phyloP scores from a whole-genome alignment of 2,113 vertebrate species.

The Pyxicephalus adspersus region DNA sequence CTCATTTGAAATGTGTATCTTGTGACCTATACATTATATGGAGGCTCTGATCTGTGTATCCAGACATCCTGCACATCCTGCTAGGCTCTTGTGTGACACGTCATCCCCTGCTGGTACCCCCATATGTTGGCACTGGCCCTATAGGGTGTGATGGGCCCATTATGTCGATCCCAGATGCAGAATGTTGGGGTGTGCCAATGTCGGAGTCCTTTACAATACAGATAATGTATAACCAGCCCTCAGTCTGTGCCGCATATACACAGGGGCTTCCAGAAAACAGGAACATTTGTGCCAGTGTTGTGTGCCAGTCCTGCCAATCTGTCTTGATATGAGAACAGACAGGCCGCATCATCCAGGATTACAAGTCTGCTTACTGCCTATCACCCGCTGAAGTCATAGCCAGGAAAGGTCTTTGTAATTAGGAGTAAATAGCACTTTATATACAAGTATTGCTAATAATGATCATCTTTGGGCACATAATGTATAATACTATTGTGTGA shows the following conservation, averaged over 20 bases:
- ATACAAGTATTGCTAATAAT: no score
- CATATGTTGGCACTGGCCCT: not conserved
- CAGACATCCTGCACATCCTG: no score
- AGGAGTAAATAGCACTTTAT: no score
- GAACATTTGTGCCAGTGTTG: not conserved
- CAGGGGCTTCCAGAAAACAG: not conserved
- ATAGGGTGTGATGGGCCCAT: not conserved
- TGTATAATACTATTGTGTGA: no score
- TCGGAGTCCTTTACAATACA: not conserved
- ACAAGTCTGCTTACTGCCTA: no score
- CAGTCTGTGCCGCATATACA: not conserved
- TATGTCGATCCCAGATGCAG: not conserved
- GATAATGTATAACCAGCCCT: not conserved
- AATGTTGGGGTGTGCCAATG: not conserved
- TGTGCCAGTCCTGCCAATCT: slow-evolving; percentile 13
- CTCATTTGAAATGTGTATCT: no score
- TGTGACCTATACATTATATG: no score
- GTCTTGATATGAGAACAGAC: not conserved
- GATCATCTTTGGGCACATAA: no score
- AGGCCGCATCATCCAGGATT: no score
- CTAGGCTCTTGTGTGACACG: not conserved
- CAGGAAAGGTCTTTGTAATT: no score
- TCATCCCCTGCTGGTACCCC: not conserved
- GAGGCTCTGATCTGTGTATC: no score
- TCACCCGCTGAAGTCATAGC: no score